Conservation (phyloP, 2,888 invertebrate species). For the Carcina quercana region DNA sequence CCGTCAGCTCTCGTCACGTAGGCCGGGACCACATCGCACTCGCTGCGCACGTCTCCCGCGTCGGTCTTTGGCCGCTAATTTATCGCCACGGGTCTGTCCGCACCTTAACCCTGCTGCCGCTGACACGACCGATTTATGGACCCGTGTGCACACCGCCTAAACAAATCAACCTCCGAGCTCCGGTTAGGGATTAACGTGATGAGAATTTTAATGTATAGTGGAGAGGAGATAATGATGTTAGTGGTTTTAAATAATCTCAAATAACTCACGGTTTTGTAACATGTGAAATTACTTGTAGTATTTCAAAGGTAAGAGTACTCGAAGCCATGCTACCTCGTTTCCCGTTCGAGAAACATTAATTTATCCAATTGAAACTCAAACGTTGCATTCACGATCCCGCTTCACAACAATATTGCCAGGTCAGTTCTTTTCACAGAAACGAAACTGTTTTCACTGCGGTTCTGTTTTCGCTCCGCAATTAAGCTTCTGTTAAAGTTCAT, state of each 20-base stretch:
- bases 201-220: constrained; percentile 15
- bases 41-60: constrained; percentile 38
- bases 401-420: constrained; percentile 34
- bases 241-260: constrained; percentile 28
- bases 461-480: constrained; percentile 70
- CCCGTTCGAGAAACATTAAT: too few relatives aligned
- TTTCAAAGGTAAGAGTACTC: not conserved
- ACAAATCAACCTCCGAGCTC: constrained; percentile 22
- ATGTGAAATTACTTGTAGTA: too few relatives aligned
- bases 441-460: constrained; percentile 65
- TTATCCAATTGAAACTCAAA: constrained; percentile 31
- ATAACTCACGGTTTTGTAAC: too few relatives aligned
- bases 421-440: constrained; percentile 62
- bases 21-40: constrained; percentile 37
- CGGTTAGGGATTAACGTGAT: constrained; percentile 17
- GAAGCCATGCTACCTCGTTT: too few relatives aligned
- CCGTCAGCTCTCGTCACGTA: constrained; percentile 25
- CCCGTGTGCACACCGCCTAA: constrained; percentile 29
- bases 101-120: constrained; percentile 53
- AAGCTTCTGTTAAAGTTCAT: constrained; percentile 73
- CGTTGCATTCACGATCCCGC: constrained; percentile 21
- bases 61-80: constrained; percentile 27
- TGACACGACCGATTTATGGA: constrained; percentile 50
- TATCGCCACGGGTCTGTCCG: constrained; percentile 44
- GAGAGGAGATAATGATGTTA: not conserved